Percentiles rank a stretch among this genome's conserved stretches.
These are phyloP conservation scores for Stegophylla sp. DNA, from an alignment of 2,888 invertebrate genomes.

Conservation along the genomic window DNA sequence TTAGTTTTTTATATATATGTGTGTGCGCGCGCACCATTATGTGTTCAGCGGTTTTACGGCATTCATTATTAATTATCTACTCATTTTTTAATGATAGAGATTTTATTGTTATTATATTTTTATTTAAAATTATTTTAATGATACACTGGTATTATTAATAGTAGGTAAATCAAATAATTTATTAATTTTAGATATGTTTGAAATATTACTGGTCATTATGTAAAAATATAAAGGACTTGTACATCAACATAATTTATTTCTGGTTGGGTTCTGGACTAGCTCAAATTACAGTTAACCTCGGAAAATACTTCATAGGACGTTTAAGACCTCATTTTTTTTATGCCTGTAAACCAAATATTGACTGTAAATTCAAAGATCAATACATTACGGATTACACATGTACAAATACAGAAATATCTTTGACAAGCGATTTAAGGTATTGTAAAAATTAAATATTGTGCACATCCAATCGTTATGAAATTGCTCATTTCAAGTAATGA, in stretches of 20 bases:
- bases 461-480: too few relatives aligned
- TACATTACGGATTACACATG: slow-evolving; percentile 80
- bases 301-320: slow-evolving; percentile 90
- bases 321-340: slow-evolving; percentile 91
- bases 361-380: slow-evolving; percentile 67
- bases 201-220: slow-evolving; percentile 11
- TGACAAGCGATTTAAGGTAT: slow-evolving; percentile 62
- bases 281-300: slow-evolving; percentile 87
- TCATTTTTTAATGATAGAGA: too few relatives aligned
- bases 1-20: too few relatives aligned
- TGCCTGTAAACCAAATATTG: slow-evolving; percentile 80
- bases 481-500: too few relatives aligned
- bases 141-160: neutral
- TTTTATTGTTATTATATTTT: too few relatives aligned
- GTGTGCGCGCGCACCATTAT: too few relatives aligned
- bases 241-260: slow-evolving; percentile 50
- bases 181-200: slow-evolving; percentile 45
- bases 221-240: slow-evolving; percentile 31
- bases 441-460: slow-evolving; percentile 19
- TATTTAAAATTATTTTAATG: too few relatives aligned
- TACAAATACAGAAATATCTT: slow-evolving; percentile 64
- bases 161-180: neutral
- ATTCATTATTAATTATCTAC: too few relatives aligned
- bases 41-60: too few relatives aligned
- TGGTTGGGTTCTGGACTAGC: slow-evolving; percentile 76